A percentile compares a stretch with the other conserved stretches of the same genome.
Conservation (phyloP, 2,797 vertebrate species). For the Pseudochromis fuscus region DNA sequence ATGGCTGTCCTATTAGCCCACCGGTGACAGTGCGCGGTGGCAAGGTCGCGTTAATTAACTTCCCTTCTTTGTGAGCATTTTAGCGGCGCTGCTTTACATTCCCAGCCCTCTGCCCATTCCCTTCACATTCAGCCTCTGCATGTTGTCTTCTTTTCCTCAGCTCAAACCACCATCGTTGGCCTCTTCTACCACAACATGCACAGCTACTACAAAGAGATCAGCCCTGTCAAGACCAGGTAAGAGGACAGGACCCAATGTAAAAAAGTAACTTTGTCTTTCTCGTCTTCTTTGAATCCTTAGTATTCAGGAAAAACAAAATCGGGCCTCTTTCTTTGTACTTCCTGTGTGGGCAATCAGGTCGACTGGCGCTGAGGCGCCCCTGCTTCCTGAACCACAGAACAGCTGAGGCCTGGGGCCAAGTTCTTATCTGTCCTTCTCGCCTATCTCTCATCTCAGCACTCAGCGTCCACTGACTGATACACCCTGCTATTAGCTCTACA, state of each 20-base stretch:
- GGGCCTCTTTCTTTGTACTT: slow-evolving; percentile 40
- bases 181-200: slow-evolving; percentile 95
- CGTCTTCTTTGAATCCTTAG: neutral
- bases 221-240: slow-evolving; percentile 90
- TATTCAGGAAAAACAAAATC: slow-evolving; percentile 5
- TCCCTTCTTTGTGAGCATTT: slow-evolving; percentile 73
- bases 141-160: slow-evolving; percentile 78
- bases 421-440: slow-evolving; percentile 73
- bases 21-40: slow-evolving; percentile 56
- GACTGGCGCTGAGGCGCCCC: slow-evolving; percentile 36
- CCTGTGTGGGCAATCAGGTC: slow-evolving; percentile 50
- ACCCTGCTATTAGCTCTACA: slow-evolving; percentile 79
- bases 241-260: slow-evolving; percentile 39
- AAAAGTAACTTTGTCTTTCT: neutral
- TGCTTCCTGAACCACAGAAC: slow-evolving; percentile 68
- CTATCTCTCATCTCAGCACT: slow-evolving; percentile 78
- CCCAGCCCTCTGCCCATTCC: slow-evolving; percentile 42
- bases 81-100: slow-evolving; percentile 77
- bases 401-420: slow-evolving; percentile 53
- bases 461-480: slow-evolving; percentile 77
- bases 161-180: slow-evolving; percentile 92
- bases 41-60: slow-evolving; percentile 74
- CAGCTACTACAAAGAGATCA: slow-evolving; percentile 88
- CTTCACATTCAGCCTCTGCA: slow-evolving; percentile 41
- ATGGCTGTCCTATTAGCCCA: slow-evolving; percentile 68